Evolutionary conservation across 2,113 vertebrate species (phyloP).

Genomic region (Mixornis gularis): DNA sequence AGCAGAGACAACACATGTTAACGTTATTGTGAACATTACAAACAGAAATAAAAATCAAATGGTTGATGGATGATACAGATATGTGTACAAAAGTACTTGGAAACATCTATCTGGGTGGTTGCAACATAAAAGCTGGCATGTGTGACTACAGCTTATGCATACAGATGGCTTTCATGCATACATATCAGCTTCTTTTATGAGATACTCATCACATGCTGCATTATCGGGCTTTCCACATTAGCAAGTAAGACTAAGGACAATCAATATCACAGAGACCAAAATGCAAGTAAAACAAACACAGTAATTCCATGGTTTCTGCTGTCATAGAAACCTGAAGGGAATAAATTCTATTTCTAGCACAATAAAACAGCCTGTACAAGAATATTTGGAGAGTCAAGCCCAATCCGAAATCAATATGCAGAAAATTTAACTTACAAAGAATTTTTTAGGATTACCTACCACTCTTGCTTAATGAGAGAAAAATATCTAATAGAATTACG

Average conservation of each 20-base stretch:
- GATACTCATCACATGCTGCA: slow-evolving; percentile 53
- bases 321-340: slow-evolving; percentile 73
- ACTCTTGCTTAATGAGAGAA: slow-evolving; percentile 5
- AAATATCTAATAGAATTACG: not conserved
- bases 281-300: slow-evolving; percentile 59
- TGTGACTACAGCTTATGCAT: not conserved
- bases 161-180: slow-evolving; percentile 45
- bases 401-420: slow-evolving; percentile 28
- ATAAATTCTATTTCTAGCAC: slow-evolving; percentile 24
- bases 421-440: not conserved
- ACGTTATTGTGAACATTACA: not conserved
- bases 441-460: slow-evolving; percentile 19
- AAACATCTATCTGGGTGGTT: slow-evolving; percentile 42
- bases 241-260: slow-evolving; percentile 61
- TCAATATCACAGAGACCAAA: slow-evolving; percentile 63
- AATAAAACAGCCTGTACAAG: not conserved
- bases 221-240: slow-evolving; percentile 74
- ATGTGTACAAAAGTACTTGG: slow-evolving; percentile 46
- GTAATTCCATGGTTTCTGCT: slow-evolving; percentile 48
- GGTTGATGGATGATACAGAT: slow-evolving; percentile 44
- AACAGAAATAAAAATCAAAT: slow-evolving; percentile 58
- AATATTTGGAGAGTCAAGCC: slow-evolving; percentile 3
- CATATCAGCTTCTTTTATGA: slow-evolving; percentile 35
- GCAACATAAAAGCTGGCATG: slow-evolving; percentile 31
- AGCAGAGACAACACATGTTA: not conserved